A percentile compares a stretch with the other conserved stretches of the same genome.
phyloP scores from a whole-genome alignment of 2,113 vertebrate genomes.

The Thalassarche chlororhynchos region DNA sequence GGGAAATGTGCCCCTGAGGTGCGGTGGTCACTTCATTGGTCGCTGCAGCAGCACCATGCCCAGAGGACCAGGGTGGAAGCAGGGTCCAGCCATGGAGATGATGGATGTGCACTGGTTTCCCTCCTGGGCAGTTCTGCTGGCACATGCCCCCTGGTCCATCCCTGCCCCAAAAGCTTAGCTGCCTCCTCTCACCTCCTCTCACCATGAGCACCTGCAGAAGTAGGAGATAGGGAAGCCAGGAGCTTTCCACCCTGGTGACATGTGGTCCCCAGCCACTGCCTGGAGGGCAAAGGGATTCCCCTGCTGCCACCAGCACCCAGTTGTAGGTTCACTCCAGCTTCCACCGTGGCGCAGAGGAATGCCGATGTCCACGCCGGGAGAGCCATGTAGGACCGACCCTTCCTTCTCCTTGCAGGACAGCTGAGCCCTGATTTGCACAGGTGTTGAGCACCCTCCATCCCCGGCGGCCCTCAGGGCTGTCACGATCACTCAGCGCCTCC shows the following conservation, averaged over 20 bases:
- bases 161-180: not conserved
- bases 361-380: fast-evolving
- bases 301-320: not conserved
- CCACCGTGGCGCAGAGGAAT: not conserved
- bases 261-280: not conserved
- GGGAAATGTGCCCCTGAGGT: fast-evolving
- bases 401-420: not conserved
- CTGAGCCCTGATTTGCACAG: not conserved
- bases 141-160: fast-evolving
- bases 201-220: not conserved
- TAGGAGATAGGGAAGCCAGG: not conserved
- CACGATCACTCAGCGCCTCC: conserved; percentile 6
- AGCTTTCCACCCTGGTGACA: not conserved
- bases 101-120: not conserved
- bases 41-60: not conserved
- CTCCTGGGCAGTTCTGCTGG: not conserved
- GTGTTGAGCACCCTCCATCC: conserved; percentile 4
- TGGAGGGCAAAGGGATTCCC: not conserved
- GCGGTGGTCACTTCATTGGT: not conserved
- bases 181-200: not conserved
- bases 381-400: not conserved
- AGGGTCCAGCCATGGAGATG: not conserved
- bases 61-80: not conserved
- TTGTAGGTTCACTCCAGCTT: not conserved
- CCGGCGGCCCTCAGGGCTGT: not conserved